Base-by-base conservation (phyloP, 2,888 invertebrate genomes). In the Rhorus exstirpatorius region DNA sequence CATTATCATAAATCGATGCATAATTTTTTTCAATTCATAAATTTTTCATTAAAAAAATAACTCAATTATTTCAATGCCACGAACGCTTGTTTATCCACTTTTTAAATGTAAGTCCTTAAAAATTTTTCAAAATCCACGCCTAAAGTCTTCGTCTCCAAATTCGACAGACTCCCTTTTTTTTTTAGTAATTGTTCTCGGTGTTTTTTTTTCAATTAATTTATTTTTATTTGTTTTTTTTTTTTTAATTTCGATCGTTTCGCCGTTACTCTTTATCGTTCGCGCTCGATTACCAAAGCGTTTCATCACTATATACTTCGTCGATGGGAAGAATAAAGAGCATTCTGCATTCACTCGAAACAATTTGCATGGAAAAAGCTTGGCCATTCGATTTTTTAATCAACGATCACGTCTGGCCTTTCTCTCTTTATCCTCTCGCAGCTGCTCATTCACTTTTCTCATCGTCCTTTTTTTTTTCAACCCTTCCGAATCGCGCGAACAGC, bases 321-420 rank as follows among this genome's bases (percentile, higher is more conserved):
- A n/a, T 24, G 46, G 24, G 63, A 53, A 49, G 60, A 17, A 63
- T n/a, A 55, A 49, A 68, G 53, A 19, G 26, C 2, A 35, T 61
- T 46, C 26, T 77, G 63, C 21, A 35, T 19, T 38, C 51, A 14
- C 60, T 53, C 58, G 58, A 76, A 76, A 58, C 60, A 83, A 76
- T 79, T 83, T 79, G 65, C 82, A 76, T 79, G 75, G 55, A 38
- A 67, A 58, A 71, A 60, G 60, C 75, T 68, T 63, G n/a, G 65
- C 63, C 72, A 49, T 71, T 41, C 61, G 67, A 68, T 68, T 77
- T 80, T 79, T 65, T 55, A 80, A 83, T 83, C 79, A 77, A 80
- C 79, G 68, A 72, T 65, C 53, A 60, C 14, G 68, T 24, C 44
- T 21, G 7, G 24, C 46, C 3, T 51, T 58, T 63, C 14, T 71